Percentiles rank a stretch among this genome's conserved stretches.
phyloP scores from a whole-genome alignment of 1,140 invertebrate genomes.

The Tetranychus urticae region DNA sequence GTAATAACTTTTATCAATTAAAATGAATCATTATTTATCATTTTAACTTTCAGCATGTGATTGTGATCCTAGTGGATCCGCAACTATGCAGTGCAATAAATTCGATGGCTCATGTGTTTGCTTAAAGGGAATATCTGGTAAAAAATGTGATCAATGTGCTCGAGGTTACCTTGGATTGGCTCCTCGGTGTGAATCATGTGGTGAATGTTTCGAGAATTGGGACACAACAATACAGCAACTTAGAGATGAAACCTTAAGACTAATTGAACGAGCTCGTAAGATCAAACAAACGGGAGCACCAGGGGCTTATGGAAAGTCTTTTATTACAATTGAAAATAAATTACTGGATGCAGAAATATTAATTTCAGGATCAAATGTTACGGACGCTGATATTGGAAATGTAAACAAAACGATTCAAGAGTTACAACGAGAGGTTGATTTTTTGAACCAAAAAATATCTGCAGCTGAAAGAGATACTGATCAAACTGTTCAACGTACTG shows the following conservation, averaged over 20 bases:
- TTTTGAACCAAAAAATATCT: slow-evolving; percentile 28
- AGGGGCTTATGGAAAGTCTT: slow-evolving; percentile 77
- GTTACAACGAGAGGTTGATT: slow-evolving; percentile 28
- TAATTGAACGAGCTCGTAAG: slow-evolving; percentile 59
- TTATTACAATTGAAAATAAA: slow-evolving; percentile 64
- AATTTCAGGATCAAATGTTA: no score
- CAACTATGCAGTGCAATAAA: slow-evolving; percentile 57
- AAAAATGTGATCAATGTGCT: slow-evolving; percentile 82
- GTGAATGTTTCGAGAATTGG: slow-evolving; percentile 99
- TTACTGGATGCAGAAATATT: slow-evolving; percentile 21
- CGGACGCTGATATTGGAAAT: slow-evolving; percentile 20
- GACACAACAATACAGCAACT: slow-evolving; percentile 57
- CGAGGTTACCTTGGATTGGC: slow-evolving; percentile 71
- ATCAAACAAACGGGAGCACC: slow-evolving; percentile 78
- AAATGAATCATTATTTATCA: background rate
- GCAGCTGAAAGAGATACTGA: slow-evolving; percentile 37
- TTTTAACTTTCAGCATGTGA: slow-evolving; percentile 37
- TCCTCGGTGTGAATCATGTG: slow-evolving; percentile 74
- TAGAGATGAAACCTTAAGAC: slow-evolving; percentile 23
- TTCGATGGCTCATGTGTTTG: slow-evolving; percentile 69
- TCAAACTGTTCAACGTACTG: slow-evolving; percentile 47
- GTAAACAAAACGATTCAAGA: slow-evolving; percentile 41
- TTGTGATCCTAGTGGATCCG: slow-evolving; percentile 63
- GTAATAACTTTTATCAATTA: no score
- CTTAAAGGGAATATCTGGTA: slow-evolving; percentile 65